Base-by-base conservation (phyloP, 2,113 vertebrate genomes). In the Anarrhichthys ocellatus region DNA sequence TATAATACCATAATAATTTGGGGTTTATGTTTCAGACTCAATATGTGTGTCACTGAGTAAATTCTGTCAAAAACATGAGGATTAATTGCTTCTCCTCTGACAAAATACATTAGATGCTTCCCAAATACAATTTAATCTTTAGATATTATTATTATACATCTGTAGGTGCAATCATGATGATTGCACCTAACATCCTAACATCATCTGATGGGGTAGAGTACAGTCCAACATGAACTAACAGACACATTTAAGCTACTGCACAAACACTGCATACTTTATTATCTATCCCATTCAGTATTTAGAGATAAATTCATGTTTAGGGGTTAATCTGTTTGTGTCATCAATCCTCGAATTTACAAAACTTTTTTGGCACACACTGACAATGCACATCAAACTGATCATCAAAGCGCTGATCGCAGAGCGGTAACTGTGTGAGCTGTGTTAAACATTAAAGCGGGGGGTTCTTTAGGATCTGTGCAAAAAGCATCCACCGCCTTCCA, bases 1-100 rank as follows among this genome's bases (percentile, higher is more conserved):
- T 74, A 76, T 73, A 77, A 82, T 24, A 22, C 13, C 50, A 79
- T 70, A 70, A 85, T 72, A 66, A 89, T 79, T 70, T 22, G 79
- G 7, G 17, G 54, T 75, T 85, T 68, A 50, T 73, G 59, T 69
- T 83, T 87, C 54, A 72, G 38, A 52, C 52, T 32, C 29, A 44
- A 44, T 67, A 67, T 63, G 22, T 42, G 75, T 44, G 78, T 73
- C n/a, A 68, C 34, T 65, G 17, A 50, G 15, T 22, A 71, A 36
- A 66, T 71, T 74, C 8, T 18, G 66, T 48, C 50, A 73, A 62
- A 81, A 64, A 76, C 54, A 54, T 46, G 24, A 36, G 5, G 58
- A 66, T 84, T 65, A 67, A 72, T 78, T 68, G 54, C 13, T 71
- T 87, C 56, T 73, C 58, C 63, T 73, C 32, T 38, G 58, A 83